Evolutionary conservation across 2,113 vertebrate genomes (phyloP), one percentile per base, ranked within the genome.

Genomic region (Athene cunicularia): DNA sequence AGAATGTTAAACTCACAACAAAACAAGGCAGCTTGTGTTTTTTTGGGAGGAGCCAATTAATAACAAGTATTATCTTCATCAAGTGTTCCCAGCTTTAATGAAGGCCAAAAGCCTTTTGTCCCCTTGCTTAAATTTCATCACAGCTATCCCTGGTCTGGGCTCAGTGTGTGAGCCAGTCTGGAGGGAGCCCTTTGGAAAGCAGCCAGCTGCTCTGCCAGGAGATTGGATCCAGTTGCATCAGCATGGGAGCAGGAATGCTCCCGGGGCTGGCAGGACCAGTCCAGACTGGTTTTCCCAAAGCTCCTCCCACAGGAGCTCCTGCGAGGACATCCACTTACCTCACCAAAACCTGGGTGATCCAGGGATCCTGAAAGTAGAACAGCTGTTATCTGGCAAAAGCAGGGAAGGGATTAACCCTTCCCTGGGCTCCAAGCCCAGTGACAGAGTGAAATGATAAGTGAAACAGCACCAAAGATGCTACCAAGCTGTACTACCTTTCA

Each of bases 201-300:
- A 64, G 66, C 93, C 94, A 83, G 62, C 58, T 50, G 81, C 39
- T 73, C 80, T 64, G 70, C 86, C 81, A 45, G 82, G 75, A 96
- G 93, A 90, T 89, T 60, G 80, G 87, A 94, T 95, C 93, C 94
- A 82, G 80, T 97, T 95, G 96, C 95, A 95, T 87, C 88, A 96
- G 91, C 86, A 93, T 86, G 80, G 86, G 93, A 83, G 58, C 77
- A 93, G 86, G 93, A 96, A 96, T 96, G 91, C 81, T 95, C 95
- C 70, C 14, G 2, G 41, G 81, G 77, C 96, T 86, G 91, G 74
- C 0, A 0, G 41, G 87, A 94, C 96, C 91, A 88, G 97, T 91
- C 80, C 79, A 41, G 50, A 85, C 94, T 93, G 81, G 93, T 97
- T 96, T 97, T 82, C 74, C 79, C 71, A 76, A 91, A 82, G 91